Conservation (phyloP, 2,113 vertebrate species). For the Ginglymostoma cirratum region DNA sequence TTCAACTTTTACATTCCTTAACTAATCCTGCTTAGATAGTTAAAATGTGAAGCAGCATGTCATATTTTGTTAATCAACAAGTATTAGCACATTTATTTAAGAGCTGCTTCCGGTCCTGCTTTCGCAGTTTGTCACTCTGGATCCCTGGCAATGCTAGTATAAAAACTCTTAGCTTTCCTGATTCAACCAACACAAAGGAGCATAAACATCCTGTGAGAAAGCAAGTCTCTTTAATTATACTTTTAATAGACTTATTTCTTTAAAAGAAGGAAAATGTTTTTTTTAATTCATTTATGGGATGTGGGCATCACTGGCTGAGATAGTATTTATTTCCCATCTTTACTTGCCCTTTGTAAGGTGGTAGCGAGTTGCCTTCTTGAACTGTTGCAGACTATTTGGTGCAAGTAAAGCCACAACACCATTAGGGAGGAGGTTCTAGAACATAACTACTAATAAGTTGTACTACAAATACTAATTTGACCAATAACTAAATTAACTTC, state of each 20-base stretch:
- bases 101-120: neutral
- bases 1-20: neutral
- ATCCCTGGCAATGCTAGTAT: neutral
- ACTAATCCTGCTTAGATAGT: conserved; percentile 10
- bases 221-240: neutral
- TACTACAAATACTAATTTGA: too few relatives aligned
- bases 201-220: neutral
- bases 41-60: neutral
- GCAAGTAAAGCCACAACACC: too few relatives aligned
- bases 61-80: conserved; percentile 24
- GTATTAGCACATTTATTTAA: neutral
- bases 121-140: neutral
- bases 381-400: too few relatives aligned
- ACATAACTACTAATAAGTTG: neutral
- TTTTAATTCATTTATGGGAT: too few relatives aligned
- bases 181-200: neutral
- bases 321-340: too few relatives aligned
- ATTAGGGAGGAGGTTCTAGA: neutral
- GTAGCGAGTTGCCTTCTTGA: too few relatives aligned
- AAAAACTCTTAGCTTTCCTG: neutral
- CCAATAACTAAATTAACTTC: too few relatives aligned
- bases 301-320: too few relatives aligned
- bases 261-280: neutral
- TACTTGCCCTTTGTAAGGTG: too few relatives aligned
- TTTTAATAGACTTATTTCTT: neutral